These are phyloP conservation scores for Halictus rubicundus DNA, from an alignment of 1,140 invertebrate genomes.

Conservation along the genomic window DNA sequence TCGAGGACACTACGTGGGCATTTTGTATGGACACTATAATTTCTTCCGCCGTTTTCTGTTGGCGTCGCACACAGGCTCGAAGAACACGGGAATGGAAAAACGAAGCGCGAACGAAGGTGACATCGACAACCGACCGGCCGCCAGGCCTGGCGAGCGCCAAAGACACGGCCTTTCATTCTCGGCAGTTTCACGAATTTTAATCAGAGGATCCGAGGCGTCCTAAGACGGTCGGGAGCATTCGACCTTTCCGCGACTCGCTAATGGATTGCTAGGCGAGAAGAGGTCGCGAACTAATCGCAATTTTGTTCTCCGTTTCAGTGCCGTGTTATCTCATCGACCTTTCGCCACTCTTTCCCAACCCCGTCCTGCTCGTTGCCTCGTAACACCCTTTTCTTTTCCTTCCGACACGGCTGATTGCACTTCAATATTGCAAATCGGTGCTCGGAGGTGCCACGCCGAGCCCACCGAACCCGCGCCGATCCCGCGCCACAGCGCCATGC, in stretches of 20 bases:
- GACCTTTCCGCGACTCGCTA: conserved; percentile 49
- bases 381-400: conserved; percentile 12
- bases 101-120: no score
- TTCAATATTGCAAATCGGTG: conserved; percentile 25
- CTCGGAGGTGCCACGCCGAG: not conserved
- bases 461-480: no score
- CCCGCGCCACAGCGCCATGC: no score
- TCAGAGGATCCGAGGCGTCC: conserved; percentile 60
- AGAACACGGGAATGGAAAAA: not conserved
- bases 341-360: not conserved
- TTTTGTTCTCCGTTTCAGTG: conserved; percentile 62
- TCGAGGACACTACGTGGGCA: conserved; percentile 13
- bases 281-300: conserved; percentile 67
- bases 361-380: conserved; percentile 11
- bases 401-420: conserved; percentile 15
- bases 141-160: not conserved
- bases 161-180: conserved; percentile 22
- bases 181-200: conserved; percentile 68
- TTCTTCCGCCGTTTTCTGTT: conserved; percentile 32
- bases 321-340: conserved; percentile 6
- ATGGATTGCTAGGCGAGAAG: conserved; percentile 70
- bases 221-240: conserved; percentile 27
- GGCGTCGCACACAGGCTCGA: not conserved
- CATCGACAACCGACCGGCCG: conserved; percentile 3
- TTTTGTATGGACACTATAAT: conserved; percentile 25